Evolutionary conservation across 2,797 vertebrate species (phyloP).

Genomic region (Microcaecilia unicolor): DNA sequence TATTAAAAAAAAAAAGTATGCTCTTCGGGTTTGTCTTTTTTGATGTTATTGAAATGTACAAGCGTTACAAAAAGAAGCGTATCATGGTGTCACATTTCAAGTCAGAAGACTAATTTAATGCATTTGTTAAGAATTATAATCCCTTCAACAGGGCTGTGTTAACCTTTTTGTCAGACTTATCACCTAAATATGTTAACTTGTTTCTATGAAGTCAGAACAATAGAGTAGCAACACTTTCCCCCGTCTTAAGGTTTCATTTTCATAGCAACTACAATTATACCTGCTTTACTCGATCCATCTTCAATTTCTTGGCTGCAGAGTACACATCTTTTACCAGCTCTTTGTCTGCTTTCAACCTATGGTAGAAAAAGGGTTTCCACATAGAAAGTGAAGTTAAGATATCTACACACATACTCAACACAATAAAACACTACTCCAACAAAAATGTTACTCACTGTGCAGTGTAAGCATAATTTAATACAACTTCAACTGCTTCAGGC

Average conservation of each 20-base stretch:
- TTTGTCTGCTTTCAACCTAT: constrained; percentile 91
- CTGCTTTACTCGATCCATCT: constrained; percentile 97
- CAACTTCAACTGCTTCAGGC: constrained; percentile 90
- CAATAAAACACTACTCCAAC: background rate
- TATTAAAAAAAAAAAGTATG: too few species aligned
- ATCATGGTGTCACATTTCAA: too few species aligned
- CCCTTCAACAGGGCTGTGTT: background rate
- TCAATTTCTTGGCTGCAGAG: constrained; percentile 91
- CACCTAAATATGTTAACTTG: background rate
- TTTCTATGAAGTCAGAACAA: background rate
- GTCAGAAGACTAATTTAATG: too few species aligned
- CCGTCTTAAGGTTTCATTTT: too few species aligned
- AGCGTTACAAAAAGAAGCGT: too few species aligned
- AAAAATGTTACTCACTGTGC: constrained; percentile 75
- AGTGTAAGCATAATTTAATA: constrained; percentile 95
- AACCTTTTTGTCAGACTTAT: too few species aligned
- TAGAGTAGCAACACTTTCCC: background rate
- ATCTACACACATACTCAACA: too few species aligned
- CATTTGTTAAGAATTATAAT: too few species aligned
- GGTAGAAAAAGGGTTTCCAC: too few species aligned
- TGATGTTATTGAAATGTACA: too few species aligned
- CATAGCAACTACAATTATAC: constrained; percentile 37
- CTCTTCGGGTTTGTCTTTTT: too few species aligned
- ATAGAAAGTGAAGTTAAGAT: too few species aligned
- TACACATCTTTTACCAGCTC: constrained; percentile 95